phyloP scores from a whole-genome alignment of 2,113 vertebrate genomes.

The Copsychus sechellarum region DNA sequence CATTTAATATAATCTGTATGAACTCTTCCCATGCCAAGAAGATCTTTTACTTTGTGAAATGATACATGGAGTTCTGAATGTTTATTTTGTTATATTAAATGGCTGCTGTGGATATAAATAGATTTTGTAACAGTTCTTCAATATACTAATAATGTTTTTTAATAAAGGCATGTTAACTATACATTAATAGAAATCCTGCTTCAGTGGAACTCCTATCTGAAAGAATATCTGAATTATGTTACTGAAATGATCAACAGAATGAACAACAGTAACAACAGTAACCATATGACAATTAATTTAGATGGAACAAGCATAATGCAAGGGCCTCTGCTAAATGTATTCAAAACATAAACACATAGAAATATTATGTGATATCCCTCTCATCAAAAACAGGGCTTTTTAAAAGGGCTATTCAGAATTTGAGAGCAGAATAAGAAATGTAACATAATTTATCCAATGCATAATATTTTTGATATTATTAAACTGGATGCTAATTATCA shows the following conservation, averaged over 20 bases:
- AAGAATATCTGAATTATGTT: background rate
- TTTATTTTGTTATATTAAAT: background rate
- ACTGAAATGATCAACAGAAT: background rate
- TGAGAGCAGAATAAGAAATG: background rate
- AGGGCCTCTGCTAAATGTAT: background rate
- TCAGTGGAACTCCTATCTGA: background rate
- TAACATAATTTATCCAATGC: background rate
- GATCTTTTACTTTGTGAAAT: background rate
- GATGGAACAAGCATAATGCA: background rate
- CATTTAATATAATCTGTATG: background rate
- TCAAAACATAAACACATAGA: background rate
- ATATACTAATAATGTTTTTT: background rate
- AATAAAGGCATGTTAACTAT: background rate
- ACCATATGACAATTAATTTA: background rate
- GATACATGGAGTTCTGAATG: background rate
- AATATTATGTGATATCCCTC: background rate
- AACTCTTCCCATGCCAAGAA: background rate
- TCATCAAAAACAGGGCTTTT: background rate
- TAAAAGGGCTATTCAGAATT: background rate
- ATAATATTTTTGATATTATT: background rate
- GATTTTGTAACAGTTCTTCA: background rate
- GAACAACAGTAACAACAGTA: background rate
- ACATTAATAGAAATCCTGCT: background rate
- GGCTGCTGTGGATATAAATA: background rate
- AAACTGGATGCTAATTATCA: background rate